A percentile compares a stretch with the other conserved stretches of the same genome.
Evolutionary conservation across 92 coral and sea anemone genomes (phyloP).

Genomic region (Chrysogorgia sp.): DNA sequence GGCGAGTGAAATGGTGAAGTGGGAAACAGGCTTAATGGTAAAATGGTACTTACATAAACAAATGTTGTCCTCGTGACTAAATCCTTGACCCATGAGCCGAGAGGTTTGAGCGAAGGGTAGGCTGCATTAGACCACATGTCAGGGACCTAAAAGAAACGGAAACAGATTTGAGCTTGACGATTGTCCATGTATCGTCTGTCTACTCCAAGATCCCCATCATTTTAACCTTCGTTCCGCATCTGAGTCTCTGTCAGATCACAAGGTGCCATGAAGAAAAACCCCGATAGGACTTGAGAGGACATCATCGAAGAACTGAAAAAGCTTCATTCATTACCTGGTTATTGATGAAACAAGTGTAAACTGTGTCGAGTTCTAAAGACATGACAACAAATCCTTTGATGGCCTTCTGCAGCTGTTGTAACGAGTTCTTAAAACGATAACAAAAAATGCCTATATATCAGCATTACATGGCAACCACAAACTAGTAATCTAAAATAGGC

Average conservation of each 20-base stretch:
- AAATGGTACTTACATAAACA: conserved; percentile 74
- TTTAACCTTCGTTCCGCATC: no score
- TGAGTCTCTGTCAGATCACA: no score
- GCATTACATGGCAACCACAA: background rate
- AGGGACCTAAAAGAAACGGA: conserved; percentile 71
- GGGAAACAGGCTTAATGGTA: background rate
- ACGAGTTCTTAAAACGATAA: conserved; percentile 62
- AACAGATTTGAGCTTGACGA: no score
- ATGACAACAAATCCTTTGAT: conserved; percentile 98
- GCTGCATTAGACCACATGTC: conserved; percentile 97
- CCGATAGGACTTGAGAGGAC: background rate
- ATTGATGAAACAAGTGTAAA: conserved; percentile 92
- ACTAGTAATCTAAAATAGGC: no score
- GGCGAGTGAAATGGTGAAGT: no score
- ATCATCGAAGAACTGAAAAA: background rate
- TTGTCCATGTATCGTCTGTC: no score
- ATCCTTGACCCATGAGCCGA: conserved; percentile 99
- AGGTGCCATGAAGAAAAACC: no score
- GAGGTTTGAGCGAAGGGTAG: conserved; percentile 93
- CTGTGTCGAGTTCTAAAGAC: conserved; percentile 98
- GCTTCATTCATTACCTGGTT: conserved; percentile 72
- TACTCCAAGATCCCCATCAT: no score
- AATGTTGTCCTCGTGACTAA: conserved; percentile 85
- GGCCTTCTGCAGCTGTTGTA: conserved; percentile 93
- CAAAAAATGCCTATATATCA: background rate